A percentile compares a stretch with the other conserved stretches of the same genome.
Evolutionary conservation across 2,888 invertebrate genomes (phyloP).

Genomic region (Calameuta filiformis): DNA sequence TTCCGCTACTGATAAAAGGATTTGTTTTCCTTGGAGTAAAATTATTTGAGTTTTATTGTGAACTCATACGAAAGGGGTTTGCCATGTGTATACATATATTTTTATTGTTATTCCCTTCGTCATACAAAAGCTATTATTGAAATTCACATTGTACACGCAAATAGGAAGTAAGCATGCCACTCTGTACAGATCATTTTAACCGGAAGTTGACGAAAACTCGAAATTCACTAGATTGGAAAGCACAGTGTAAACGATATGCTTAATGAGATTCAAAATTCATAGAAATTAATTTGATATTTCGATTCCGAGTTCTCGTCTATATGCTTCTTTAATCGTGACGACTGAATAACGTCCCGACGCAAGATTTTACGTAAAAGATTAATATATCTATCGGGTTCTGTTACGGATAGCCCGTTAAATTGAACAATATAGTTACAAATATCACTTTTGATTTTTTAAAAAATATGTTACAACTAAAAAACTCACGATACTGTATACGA

Average conservation of each 20-base stretch:
- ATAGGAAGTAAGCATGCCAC: constrained; percentile 41
- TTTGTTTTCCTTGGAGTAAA: neutral
- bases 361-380: neutral
- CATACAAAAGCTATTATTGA: constrained; percentile 17
- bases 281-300: neutral
- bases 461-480: constrained; percentile 35
- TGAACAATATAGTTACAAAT: constrained; percentile 31
- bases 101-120: constrained; percentile 12
- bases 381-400: neutral
- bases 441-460: constrained; percentile 40
- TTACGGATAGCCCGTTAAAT: constrained; percentile 2
- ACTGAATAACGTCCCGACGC: neutral
- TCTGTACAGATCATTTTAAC: constrained; percentile 36
- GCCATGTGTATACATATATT: neutral
- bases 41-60: neutral
- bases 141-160: constrained; percentile 14
- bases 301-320: neutral
- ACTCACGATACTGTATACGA: constrained; percentile 41
- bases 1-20: neutral
- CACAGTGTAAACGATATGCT: constrained; percentile 1
- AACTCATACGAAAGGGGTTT: neutral
- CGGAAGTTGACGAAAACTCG: neutral
- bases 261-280: constrained; percentile 10
- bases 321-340: neutral
- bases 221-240: neutral